A percentile compares a stretch with the other conserved stretches of the same genome.
These are phyloP conservation scores for Tuta absoluta DNA, from an alignment of 2,888 invertebrate genomes.

Conservation along the genomic window DNA sequence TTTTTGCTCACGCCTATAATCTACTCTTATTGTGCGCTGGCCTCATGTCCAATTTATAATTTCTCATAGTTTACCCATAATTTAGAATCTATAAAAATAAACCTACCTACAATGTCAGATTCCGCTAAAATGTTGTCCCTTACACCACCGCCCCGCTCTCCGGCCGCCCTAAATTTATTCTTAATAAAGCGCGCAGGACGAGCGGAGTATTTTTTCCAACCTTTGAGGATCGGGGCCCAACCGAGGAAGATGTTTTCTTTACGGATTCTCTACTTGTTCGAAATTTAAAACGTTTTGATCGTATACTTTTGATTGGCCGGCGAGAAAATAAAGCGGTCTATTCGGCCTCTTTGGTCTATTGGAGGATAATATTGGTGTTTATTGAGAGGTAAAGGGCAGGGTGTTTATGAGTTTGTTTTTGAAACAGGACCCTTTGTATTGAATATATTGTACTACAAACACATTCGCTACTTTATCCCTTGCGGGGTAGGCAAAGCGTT, in stretches of 20 bases:
- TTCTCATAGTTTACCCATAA: too few relatives aligned
- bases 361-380: slow-evolving; percentile 27
- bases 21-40: too few relatives aligned
- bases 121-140: slow-evolving; percentile 37
- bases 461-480: too few relatives aligned
- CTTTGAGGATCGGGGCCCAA: slow-evolving; percentile 64
- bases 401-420: slow-evolving; percentile 7
- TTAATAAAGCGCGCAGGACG: slow-evolving; percentile 77
- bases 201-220: slow-evolving; percentile 76
- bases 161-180: slow-evolving; percentile 77
- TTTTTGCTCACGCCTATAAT: too few relatives aligned
- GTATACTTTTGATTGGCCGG: slow-evolving; percentile 28
- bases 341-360: slow-evolving; percentile 28
- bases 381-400: not conserved
- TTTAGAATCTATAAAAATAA: too few relatives aligned
- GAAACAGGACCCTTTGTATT: not conserved
- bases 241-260: slow-evolving; percentile 62
- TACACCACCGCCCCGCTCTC: slow-evolving; percentile 39
- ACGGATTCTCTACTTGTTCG: slow-evolving; percentile 42
- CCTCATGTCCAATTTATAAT: too few relatives aligned
- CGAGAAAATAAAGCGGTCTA: slow-evolving; percentile 38
- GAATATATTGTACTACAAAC: too few relatives aligned
- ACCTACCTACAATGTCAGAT: too few relatives aligned
- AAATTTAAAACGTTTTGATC: slow-evolving; percentile 30
- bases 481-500: too few relatives aligned